Evolutionary conservation across 1,140 invertebrate species (phyloP), one percentile per base, ranked within the genome.

Genomic region (Arion vulgaris): DNA sequence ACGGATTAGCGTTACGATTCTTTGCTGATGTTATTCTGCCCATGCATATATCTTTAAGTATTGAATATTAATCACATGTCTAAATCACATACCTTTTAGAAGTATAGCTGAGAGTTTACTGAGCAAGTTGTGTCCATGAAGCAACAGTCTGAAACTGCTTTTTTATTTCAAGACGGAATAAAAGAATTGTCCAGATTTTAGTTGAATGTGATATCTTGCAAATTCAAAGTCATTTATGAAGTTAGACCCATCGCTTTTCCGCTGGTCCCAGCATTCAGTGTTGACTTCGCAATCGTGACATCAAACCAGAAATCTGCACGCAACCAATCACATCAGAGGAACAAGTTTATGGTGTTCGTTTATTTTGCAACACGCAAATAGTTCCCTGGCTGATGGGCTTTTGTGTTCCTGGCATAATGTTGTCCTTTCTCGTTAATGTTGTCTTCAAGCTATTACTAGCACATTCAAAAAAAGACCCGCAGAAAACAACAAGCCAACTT

Each of bases 301-400:
- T 34, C 28, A n/a, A 66, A 66, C 19, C 62, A 66, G 19, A 66
- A 1, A 66, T n/a, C 62, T 66, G 28, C 62, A 66, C 62, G 62
- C 62, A 66, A 66, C 62, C 62, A 66, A 66, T 66, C 62, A 66
- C 62, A 66, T 66, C n/a, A 66, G 62, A 66, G 62, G 19, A 28
- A 32, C 28, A 28, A 28, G 7, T 66, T 66, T 11, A 28, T 66
- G n/a, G 62, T 66, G 62, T 66, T 34, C 2, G 17, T 66, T 7
- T 66, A 66, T 66, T 66, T 28, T 32, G 7, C n/a, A 32, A 32
- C 62, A 66, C 62, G 62, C 62, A 66, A 66, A 28, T 66, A 34
- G 62, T 66, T 66, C 62, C 62, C n/a, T 28, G 62, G 62, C 62
- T 7, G 62, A 66, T 66, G 62, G n/a, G 5, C 62, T 7, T 66